Percentiles rank a stretch among this genome's conserved stretches.
These are phyloP conservation scores for Dasypolia templi DNA, from an alignment of 2,888 invertebrate species.

Conservation along the genomic window DNA sequence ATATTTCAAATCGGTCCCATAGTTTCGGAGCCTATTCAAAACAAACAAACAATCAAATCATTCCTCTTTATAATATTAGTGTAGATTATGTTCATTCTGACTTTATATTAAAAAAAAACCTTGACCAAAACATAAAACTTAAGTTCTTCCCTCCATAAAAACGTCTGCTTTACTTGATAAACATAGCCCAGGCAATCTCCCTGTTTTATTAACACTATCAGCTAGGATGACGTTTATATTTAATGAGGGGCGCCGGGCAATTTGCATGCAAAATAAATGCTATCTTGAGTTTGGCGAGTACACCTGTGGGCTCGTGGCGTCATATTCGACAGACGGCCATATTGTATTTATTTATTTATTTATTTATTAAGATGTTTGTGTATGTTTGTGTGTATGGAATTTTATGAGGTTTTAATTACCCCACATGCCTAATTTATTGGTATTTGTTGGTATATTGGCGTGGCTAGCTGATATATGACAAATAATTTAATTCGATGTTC, in stretches of 20 bases:
- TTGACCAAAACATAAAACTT: not conserved
- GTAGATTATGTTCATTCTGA: no score
- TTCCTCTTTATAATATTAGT: no score
- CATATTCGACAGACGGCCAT: constrained; percentile 40
- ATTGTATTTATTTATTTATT: no score
- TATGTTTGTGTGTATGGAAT: not conserved
- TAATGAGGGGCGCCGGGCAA: constrained; percentile 59
- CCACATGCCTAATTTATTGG: no score
- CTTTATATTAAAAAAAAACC: not conserved
- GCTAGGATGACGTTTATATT: constrained; percentile 61
- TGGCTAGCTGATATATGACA: no score
- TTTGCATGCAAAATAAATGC: constrained; percentile 66
- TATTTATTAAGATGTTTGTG: no score
- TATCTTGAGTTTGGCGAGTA: constrained; percentile 41
- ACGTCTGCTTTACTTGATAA: not conserved
- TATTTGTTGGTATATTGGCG: no score
- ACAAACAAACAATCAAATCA: no score
- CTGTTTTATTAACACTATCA: constrained; percentile 62
- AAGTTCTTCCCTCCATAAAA: not conserved
- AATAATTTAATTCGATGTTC: no score
- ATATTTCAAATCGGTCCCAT: no score
- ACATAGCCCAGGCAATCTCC: constrained; percentile 42
- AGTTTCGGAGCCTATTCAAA: no score
- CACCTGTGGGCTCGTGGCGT: constrained; percentile 60
- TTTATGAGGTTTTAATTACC: no score